phyloP scores from a whole-genome alignment of 2,113 vertebrate genomes.

The Austrofundulus limnaeus region DNA sequence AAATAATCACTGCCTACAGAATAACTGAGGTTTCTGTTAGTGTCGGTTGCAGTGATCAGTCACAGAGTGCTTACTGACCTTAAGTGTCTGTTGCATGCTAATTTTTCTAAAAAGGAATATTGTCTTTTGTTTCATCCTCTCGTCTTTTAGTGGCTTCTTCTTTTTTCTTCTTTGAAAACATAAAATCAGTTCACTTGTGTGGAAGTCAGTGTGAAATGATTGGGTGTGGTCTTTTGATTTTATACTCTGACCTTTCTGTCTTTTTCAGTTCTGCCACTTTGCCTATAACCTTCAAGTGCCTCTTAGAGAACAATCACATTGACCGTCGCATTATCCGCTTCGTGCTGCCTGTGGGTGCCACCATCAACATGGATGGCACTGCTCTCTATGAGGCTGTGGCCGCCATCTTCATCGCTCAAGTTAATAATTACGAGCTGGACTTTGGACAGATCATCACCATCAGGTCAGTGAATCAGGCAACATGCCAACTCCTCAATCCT shows the following conservation, averaged over 20 bases:
- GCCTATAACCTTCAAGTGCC: constrained; percentile 99
- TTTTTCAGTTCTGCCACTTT: constrained; percentile 90
- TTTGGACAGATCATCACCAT: constrained; percentile 98
- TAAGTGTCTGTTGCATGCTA: constrained; percentile 5
- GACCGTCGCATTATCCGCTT: constrained; percentile 94
- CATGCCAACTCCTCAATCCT: too few relatives aligned
- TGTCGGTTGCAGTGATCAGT: too few relatives aligned
- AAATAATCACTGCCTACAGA: too few relatives aligned
- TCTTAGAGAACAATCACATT: constrained; percentile 96
- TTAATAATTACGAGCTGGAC: constrained; percentile 96
- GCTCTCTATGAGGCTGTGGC: constrained; percentile 96
- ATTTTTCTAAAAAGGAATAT: background rate
- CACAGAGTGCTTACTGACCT: too few relatives aligned
- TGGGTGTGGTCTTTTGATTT: background rate
- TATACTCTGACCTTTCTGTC: background rate
- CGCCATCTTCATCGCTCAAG: constrained; percentile 96
- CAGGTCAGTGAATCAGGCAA: too few relatives aligned
- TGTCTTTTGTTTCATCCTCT: background rate
- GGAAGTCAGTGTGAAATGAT: background rate
- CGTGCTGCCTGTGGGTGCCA: constrained; percentile 93
- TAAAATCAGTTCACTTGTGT: background rate
- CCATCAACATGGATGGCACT: constrained; percentile 97
- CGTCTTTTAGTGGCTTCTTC: background rate
- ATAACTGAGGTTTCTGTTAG: too few relatives aligned
- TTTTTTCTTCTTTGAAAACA: background rate